Conservation (phyloP, 2,797 vertebrate species). For the Saxicola maurus region DNA sequence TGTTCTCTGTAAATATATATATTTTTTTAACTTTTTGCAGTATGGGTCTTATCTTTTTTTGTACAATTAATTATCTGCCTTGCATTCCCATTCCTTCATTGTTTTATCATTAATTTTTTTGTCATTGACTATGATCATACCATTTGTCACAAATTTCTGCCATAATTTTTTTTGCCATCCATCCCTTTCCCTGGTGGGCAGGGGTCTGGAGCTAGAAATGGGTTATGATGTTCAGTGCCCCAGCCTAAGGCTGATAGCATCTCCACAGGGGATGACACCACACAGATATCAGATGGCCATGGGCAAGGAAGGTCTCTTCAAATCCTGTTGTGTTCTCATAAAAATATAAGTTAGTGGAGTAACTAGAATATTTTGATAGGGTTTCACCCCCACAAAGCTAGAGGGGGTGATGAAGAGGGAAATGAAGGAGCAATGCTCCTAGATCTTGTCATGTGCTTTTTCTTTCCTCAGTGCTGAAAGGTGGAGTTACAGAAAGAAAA, state of each 20-base stretch:
- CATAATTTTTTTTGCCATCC: neutral
- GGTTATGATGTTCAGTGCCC: neutral
- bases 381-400: neutral
- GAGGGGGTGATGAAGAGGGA: neutral
- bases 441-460: neutral
- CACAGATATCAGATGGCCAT: neutral
- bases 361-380: neutral
- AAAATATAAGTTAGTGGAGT: neutral
- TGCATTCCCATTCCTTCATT: neutral
- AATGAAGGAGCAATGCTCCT: neutral
- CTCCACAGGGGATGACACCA: accelerated
- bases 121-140: neutral
- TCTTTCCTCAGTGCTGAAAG: neutral
- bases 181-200: neutral
- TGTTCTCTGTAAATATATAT: neutral
- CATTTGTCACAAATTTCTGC: neutral
- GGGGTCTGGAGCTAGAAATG: neutral
- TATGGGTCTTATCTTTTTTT: neutral
- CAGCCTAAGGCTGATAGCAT: neutral
- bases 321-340: neutral
- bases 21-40: too few species aligned
- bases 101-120: neutral
- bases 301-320: neutral
- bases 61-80: neutral
- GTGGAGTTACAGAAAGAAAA: neutral